Base-by-base conservation (phyloP, 1,140 invertebrate genomes). In the Frieseomelitta varia region DNA sequence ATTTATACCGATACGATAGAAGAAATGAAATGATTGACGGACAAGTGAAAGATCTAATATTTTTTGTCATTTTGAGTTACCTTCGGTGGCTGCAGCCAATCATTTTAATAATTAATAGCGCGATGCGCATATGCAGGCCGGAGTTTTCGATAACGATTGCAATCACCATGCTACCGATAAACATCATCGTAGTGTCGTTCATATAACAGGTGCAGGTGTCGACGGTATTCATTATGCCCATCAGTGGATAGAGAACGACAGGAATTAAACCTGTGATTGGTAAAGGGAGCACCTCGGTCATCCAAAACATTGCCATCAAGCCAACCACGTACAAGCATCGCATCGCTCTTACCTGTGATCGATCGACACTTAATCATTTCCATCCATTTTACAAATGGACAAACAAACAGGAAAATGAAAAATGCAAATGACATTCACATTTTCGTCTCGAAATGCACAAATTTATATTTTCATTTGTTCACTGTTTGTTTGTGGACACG, bases 171-270 rank as follows among this genome's bases (percentile, higher is more conserved):
- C 95, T 95, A 14, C 94, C 95, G 65, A 95, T 88, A 84, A 95
- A 97, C 94, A 97, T 95, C 95, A 97, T 96, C 74, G 96, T 97
- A 4, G 96, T 96, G 78, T 97, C 96, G 92, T 96, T 96, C 93
- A 96, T 95, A 79, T 96, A 96, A 78, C 95, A 94, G 12, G 93
- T 88, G 78, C 95, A 95, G 0, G 96, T 95, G 3, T 93, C 91
- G 67, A 95, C 91, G 24, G 96, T 96, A 83, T 93, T 92, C 85
- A 96, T 88, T 15, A 96, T 92, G 30, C 96, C 96, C 88, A 96
- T 92, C 21, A 96, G 67, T 0, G 97, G 97, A 85, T 96, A 96
- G 0, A 96, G 87, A 6, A 96, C 93, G 0, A 97, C 93, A 2
- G 97, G 97, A 39, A 97, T 91, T 2, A 97, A 91, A 21, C 96